Percentiles rank a stretch among this genome's conserved stretches.
Conservation (phyloP, 2,888 invertebrate genomes). For the Spicauda simplicius region DNA sequence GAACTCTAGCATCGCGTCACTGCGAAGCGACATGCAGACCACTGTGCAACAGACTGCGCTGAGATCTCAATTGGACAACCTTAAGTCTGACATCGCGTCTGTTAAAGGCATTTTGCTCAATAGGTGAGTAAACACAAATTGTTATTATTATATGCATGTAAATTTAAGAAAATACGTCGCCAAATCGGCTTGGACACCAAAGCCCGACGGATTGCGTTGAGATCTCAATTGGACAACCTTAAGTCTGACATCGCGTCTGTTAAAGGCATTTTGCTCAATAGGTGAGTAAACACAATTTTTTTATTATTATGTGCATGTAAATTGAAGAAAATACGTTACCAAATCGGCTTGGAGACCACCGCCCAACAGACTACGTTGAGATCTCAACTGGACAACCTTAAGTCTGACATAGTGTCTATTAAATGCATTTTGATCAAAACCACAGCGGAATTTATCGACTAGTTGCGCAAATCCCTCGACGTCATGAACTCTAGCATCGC, state of each 20-base stretch:
- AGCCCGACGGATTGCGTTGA: slow-evolving; percentile 88
- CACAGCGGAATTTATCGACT: slow-evolving; percentile 87
- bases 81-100: slow-evolving; percentile 88
- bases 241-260: not conserved
- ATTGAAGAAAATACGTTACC: no score
- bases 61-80: slow-evolving; percentile 86
- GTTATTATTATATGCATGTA: not conserved
- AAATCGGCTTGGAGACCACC: not conserved
- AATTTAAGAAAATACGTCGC: slow-evolving; percentile 79
- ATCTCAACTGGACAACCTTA: slow-evolving; percentile 87
- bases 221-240: slow-evolving; percentile 85
- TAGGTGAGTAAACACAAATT: slow-evolving; percentile 78
- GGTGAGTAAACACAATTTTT: slow-evolving; percentile 73
- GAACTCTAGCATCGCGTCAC: slow-evolving; percentile 86
- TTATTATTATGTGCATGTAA: no score
- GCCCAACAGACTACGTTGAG: slow-evolving; percentile 72
- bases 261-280: no score
- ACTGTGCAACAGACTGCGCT: slow-evolving; percentile 76
- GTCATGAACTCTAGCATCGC: slow-evolving; percentile 87
- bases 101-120: slow-evolving; percentile 90
- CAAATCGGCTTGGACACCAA: no score
- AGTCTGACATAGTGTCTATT: slow-evolving; percentile 88
- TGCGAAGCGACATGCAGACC: slow-evolving; percentile 87
- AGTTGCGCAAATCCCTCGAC: slow-evolving; percentile 88
- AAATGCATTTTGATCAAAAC: no score